phyloP scores from a whole-genome alignment of 2,888 invertebrate genomes.

The Orthonychiurus folsomi region DNA sequence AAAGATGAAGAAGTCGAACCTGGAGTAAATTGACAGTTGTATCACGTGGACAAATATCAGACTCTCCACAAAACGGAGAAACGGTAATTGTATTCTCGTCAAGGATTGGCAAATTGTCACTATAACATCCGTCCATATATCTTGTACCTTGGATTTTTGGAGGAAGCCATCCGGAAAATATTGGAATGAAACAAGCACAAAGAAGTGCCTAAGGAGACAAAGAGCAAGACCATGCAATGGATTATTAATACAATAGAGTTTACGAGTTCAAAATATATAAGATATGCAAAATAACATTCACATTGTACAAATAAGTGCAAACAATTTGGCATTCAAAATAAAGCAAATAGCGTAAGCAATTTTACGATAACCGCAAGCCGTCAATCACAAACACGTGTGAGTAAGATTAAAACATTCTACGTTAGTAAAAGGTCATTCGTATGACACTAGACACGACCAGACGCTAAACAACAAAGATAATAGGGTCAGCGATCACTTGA shows the following conservation, averaged over 20 bases:
- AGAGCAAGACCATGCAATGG: constrained; percentile 51
- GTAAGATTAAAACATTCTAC: too few relatives aligned
- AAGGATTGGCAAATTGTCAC: constrained; percentile 50
- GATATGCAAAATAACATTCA: not conserved
- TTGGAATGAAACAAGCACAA: constrained; percentile 52
- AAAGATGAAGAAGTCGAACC: constrained; percentile 25
- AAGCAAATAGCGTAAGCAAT: too few relatives aligned
- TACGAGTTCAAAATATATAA: constrained; percentile 2
- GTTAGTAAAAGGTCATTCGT: too few relatives aligned
- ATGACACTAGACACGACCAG: too few relatives aligned
- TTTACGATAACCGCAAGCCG: too few relatives aligned
- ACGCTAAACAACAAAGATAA: too few relatives aligned
- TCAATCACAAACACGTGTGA: too few relatives aligned
- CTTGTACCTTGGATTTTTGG: constrained; percentile 44
- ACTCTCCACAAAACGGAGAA: constrained; percentile 53
- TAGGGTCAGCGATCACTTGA: too few relatives aligned
- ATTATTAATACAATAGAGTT: not conserved
- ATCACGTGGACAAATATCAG: constrained; percentile 49
- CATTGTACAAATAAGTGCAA: too few relatives aligned
- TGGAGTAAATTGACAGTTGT: constrained; percentile 42
- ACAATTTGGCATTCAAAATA: too few relatives aligned
- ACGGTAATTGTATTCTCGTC: constrained; percentile 51
- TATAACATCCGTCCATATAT: constrained; percentile 53
- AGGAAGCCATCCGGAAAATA: constrained; percentile 51
- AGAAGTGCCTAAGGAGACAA: constrained; percentile 56